A percentile compares a stretch with the other conserved stretches of the same genome.
These are phyloP conservation scores for Molossus molossus DNA, from an alignment of 2,797 vertebrate genomes.

Conservation along the genomic window DNA sequence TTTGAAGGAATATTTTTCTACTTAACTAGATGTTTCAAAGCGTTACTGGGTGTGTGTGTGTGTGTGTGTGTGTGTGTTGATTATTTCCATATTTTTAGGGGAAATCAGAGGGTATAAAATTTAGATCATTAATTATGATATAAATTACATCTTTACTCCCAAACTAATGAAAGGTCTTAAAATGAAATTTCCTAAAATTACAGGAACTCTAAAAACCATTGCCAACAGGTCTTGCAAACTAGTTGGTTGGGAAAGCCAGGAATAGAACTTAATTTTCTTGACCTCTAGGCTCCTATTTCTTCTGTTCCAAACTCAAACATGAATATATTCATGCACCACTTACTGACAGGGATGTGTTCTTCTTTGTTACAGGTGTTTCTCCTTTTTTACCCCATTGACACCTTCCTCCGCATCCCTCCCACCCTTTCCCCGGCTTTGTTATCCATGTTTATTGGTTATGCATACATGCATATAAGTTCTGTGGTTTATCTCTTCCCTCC, in stretches of 20 bases:
- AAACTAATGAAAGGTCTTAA: constrained; percentile 57
- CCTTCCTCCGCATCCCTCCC: no score
- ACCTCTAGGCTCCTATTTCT: constrained; percentile 40
- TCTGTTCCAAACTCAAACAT: constrained; percentile 16
- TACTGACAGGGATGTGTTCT: neutral
- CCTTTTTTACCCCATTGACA: no score
- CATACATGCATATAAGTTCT: no score
- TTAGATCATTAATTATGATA: constrained; percentile 53
- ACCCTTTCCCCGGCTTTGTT: no score
- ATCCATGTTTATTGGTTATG: no score
- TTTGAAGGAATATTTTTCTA: constrained; percentile 62
- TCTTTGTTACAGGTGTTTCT: no score
- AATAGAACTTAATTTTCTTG: constrained; percentile 67
- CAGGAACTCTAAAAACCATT: constrained; percentile 35
- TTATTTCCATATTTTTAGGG: constrained; percentile 56
- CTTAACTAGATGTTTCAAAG: constrained; percentile 54
- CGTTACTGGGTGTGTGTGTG: constrained; percentile 16
- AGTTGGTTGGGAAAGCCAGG: constrained; percentile 52
- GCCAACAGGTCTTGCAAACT: constrained; percentile 24
- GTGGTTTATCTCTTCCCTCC: no score
- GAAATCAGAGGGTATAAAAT: constrained; percentile 44
- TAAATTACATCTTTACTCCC: constrained; percentile 47
- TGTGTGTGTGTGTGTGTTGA: neutral
- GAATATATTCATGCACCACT: neutral
- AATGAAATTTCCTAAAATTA: constrained; percentile 66